Conservation (phyloP, 2,888 invertebrate genomes). For the Allacma fusca region DNA sequence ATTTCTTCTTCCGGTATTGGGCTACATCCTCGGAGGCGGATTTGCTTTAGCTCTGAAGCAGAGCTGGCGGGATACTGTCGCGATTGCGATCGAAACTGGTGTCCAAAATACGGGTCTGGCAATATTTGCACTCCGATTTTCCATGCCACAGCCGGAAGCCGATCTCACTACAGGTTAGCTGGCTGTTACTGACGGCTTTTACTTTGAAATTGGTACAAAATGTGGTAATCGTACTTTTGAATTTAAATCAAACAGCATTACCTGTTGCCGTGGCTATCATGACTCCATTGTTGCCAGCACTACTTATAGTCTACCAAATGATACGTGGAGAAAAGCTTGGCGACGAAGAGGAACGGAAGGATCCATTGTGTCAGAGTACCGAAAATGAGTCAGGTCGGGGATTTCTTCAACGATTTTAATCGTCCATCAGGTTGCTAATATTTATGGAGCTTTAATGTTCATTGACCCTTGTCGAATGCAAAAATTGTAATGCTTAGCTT, state of each 20-base stretch:
- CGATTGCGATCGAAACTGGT: conserved; percentile 91
- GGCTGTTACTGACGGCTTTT: neutral
- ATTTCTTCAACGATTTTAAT: conserved; percentile 24
- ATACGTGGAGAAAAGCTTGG: conserved; percentile 39
- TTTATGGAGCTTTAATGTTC: too few species aligned
- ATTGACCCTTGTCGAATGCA: too few species aligned
- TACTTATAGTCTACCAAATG: conserved; percentile 52
- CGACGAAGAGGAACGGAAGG: conserved; percentile 47
- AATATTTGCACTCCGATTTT: conserved; percentile 83
- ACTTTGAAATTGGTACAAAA: neutral
- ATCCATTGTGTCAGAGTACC: conserved; percentile 46
- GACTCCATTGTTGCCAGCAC: conserved; percentile 81
- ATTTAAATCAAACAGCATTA: too few species aligned
- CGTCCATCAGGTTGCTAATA: conserved; percentile 30
- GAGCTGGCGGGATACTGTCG: conserved; percentile 75
- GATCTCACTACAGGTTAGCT: conserved; percentile 83
- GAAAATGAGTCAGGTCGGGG: conserved; percentile 47
- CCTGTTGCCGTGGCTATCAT: conserved; percentile 92
- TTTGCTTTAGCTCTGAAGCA: conserved; percentile 72
- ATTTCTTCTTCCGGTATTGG: conserved; percentile 81
- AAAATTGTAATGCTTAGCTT: too few species aligned
- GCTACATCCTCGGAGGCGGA: conserved; percentile 76
- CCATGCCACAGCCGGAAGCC: conserved; percentile 83
- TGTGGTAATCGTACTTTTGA: too few species aligned
- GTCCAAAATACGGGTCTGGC: conserved; percentile 93